phyloP scores from a whole-genome alignment of 2,888 invertebrate species.

The Philaethria dido region DNA sequence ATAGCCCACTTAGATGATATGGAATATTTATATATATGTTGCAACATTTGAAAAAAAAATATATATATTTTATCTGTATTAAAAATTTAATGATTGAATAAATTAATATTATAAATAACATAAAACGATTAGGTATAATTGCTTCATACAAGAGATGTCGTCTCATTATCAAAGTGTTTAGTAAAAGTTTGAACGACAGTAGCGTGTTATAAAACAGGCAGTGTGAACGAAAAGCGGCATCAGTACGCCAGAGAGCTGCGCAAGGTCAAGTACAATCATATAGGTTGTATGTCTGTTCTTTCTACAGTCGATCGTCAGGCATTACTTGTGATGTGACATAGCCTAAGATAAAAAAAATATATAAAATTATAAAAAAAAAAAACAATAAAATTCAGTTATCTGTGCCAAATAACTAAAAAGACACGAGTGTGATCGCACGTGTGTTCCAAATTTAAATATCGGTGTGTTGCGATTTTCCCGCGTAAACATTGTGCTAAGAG shows the following conservation, averaged over 20 bases:
- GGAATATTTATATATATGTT: constrained; percentile 5
- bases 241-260: constrained; percentile 70
- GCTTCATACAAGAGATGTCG: constrained; percentile 31
- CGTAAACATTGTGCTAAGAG: constrained; percentile 44
- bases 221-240: constrained; percentile 71
- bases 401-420: constrained; percentile 44
- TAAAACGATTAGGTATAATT: neutral
- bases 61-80: neutral
- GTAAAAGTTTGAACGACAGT: constrained; percentile 76
- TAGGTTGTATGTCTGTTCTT: constrained; percentile 55
- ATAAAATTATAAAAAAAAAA: constrained; percentile 48
- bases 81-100: neutral
- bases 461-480: constrained; percentile 46
- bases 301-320: constrained; percentile 67
- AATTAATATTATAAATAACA: neutral
- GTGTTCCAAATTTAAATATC: constrained; percentile 65
- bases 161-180: constrained; percentile 50
- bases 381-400: constrained; percentile 21
- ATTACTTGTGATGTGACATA: constrained; percentile 65
- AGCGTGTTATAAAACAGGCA: constrained; percentile 77
- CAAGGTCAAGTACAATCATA: constrained; percentile 76
- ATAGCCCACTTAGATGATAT: neutral
- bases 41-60: neutral
- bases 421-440: constrained; percentile 49
- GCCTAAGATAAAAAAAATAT: constrained; percentile 48